Conservation (phyloP, 2,888 invertebrate species). For the Phragmatobia fuliginosa region DNA sequence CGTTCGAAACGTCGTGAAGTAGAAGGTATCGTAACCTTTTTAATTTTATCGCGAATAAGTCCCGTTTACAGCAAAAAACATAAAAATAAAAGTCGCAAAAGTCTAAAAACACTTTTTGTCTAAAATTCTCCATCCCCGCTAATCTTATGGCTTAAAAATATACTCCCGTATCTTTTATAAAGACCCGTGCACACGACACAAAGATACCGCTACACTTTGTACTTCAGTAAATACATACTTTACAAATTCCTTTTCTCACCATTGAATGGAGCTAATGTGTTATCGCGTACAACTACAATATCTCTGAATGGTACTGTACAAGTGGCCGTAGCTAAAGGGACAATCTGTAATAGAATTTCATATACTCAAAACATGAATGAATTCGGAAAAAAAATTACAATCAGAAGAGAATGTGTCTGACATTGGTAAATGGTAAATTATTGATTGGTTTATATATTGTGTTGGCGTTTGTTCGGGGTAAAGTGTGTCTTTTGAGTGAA, state of each 20-base stretch:
- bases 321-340: constrained; percentile 42
- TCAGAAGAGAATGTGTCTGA: background rate
- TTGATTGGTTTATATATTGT: background rate
- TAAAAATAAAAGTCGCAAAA: too few species aligned
- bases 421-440: background rate
- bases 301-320: constrained; percentile 36
- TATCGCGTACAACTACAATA: constrained; percentile 24
- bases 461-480: background rate
- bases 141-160: constrained; percentile 43
- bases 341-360: constrained; percentile 42
- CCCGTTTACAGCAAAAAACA: too few species aligned
- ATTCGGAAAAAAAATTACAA: background rate
- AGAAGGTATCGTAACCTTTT: too few species aligned
- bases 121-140: constrained; percentile 17
- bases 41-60: too few species aligned
- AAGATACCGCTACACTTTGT: constrained; percentile 78
- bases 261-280: constrained; percentile 9
- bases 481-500: background rate
- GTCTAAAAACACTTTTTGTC: too few species aligned
- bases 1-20: too few species aligned
- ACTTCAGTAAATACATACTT: constrained; percentile 55
- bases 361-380: constrained; percentile 13
- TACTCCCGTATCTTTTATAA: constrained; percentile 36
- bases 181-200: constrained; percentile 59
- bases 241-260: constrained; percentile 27